Base-by-base conservation (phyloP, 2,888 invertebrate species). In the Drosophila subquinaria region DNA sequence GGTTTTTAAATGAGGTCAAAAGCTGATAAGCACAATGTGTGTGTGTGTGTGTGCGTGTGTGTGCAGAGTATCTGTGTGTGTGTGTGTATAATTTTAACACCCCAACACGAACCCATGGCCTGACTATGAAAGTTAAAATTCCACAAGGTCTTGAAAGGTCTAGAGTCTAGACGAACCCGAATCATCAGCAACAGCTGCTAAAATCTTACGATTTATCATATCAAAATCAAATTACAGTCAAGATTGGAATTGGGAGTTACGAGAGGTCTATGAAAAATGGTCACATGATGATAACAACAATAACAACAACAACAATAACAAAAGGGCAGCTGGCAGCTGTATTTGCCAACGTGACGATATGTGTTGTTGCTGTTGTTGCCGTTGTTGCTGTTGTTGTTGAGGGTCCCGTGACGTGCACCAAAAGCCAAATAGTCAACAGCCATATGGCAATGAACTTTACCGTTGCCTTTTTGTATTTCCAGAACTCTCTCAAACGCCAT, bases 401-500 rank as follows among this genome's bases (percentile, higher is more conserved):
- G 59, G 69, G 59, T 57, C 66, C 50, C 69, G 69, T 79, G 72
- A 73, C 78, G 74, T 81, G 74, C 77, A 75, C 75, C 73, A 79
- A 73, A 73, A 74, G 79, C 59, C 68, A 71, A 66, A 63, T 55
- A 66, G 62, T 61, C 66, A 65, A 43, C 51, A 45, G 43, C 59
- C 71, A 74, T 78, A 83, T 85, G 91, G 90, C 90, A 91, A 91
- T 90, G 90, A 91, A 91, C 90, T 91, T 83, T 90, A 81, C 83
- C 83, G 84, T 80, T 77, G 76, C 62, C 62, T 69, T 76, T 76
- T 76, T 76, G 60, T 76, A 60, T 75, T 70, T 52, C 60, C 63
- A 76, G 76, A 69, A 79, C 76, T 55, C 63, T 66, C 42, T 38
- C 15, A n/a, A 9, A 15, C 33, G 35, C 60, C 42, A 35, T 48